These are phyloP conservation scores for Rhizomys pruinosus DNA, from an alignment of 2,113 vertebrate species.

Conservation along the genomic window DNA sequence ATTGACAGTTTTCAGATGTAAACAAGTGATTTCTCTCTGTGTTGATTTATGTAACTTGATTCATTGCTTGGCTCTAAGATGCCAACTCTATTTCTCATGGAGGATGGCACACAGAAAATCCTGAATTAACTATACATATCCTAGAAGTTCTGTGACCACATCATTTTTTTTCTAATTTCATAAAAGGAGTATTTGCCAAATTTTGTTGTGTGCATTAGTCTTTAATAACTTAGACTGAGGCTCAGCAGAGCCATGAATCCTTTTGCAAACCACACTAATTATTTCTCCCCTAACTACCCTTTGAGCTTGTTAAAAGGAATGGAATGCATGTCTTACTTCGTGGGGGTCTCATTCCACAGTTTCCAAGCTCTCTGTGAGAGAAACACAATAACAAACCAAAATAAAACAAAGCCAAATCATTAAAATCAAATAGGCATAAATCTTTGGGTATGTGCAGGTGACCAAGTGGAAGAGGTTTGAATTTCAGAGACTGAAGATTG, in stretches of 20 bases:
- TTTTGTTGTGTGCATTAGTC: not conserved
- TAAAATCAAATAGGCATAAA: slow-evolving; percentile 60
- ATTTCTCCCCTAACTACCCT: not conserved
- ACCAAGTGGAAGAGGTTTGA: slow-evolving; percentile 13
- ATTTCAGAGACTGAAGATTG: slow-evolving; percentile 30
- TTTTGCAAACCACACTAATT: not conserved
- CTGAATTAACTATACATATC: not conserved
- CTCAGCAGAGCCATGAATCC: not conserved
- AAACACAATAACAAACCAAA: slow-evolving; percentile 16
- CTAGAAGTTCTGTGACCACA: slow-evolving; percentile 8
- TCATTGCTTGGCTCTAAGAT: slow-evolving; percentile 14
- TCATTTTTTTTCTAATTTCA: not conserved
- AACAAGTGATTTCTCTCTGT: slow-evolving; percentile 47
- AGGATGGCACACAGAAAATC: too few species aligned
- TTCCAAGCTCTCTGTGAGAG: not conserved
- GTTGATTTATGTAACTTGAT: slow-evolving; percentile 20
- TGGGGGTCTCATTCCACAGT: not conserved
- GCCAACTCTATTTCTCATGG: slow-evolving; percentile 46
- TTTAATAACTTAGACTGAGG: not conserved
- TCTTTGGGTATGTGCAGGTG: not conserved
- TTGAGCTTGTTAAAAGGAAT: not conserved
- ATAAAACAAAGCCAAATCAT: slow-evolving; percentile 57
- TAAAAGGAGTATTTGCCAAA: not conserved
- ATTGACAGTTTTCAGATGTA: slow-evolving; percentile 43
- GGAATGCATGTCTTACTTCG: not conserved